Percentiles rank a stretch among this genome's conserved stretches.
Evolutionary conservation across 2,888 invertebrate species (phyloP).

Genomic region (Ariolimax columbianus): DNA sequence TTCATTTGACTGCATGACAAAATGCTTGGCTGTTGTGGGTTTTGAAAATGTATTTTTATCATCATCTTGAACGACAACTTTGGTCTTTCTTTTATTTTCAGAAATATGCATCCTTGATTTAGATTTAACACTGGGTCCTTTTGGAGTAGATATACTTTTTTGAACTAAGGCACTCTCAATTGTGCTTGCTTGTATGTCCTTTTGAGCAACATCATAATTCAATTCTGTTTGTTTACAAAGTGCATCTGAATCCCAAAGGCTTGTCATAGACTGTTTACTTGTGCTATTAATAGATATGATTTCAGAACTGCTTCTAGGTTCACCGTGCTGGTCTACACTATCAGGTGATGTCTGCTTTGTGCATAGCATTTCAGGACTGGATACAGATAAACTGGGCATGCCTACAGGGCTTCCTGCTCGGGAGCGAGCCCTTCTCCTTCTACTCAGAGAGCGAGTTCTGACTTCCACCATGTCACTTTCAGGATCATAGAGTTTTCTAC

Average conservation of each 20-base stretch:
- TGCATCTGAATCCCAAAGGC: neutral
- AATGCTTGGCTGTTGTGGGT: neutral
- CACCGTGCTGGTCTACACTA: neutral
- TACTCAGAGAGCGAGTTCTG: neutral
- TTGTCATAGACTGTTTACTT: neutral
- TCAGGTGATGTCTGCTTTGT: neutral
- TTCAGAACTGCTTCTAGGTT: neutral
- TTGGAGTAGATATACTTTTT: neutral
- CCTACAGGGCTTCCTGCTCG: neutral
- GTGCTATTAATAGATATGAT: neutral
- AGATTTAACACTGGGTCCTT: neutral
- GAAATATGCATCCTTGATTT: neutral
- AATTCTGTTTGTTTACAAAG: neutral
- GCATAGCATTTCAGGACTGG: neutral
- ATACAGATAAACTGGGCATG: neutral
- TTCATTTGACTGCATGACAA: neutral
- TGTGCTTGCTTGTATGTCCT: neutral
- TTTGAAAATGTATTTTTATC: neutral
- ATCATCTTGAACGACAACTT: neutral
- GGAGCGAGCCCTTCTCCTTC: neutral
- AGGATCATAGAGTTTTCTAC: neutral
- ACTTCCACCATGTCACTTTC: neutral
- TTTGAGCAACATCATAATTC: neutral
- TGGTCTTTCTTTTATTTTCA: neutral
- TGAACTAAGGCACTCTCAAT: neutral